Base-by-base conservation (phyloP, 2,888 invertebrate species). In the Ectemnius lituratus region DNA sequence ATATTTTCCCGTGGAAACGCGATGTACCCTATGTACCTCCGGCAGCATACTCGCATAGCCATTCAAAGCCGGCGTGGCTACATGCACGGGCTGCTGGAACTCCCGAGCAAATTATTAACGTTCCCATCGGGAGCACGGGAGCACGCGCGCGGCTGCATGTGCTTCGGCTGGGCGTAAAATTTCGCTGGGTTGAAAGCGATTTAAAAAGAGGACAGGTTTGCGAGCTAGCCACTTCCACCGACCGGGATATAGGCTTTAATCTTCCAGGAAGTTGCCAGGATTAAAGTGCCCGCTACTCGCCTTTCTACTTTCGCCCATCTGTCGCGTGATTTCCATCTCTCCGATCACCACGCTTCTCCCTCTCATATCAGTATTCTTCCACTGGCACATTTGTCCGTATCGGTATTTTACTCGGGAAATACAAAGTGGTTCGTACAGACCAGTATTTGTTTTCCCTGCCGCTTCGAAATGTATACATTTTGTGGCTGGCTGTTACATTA, bases 101-200 rank as follows among this genome's bases (percentile, higher is more conserved):
- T 63, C 67, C 13, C 70, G 67, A 72, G 60, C 79, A 68, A 81
- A 81, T 81, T 81, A 81, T 81, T 81, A 81, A 81, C 79, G 75
- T 61, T 70, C 73, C 82, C 76, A 76, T 78, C 82, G 80, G 79
- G 71, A 23, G 16, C 11, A 37, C 8, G 37, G 37, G 37, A 37
- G 37, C 37, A 8, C 37, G 37, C 37, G 37, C 37, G 8, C 58
- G 2, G 23, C 56, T 59, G 37, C 37, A 37, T 56, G 52, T 23
- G 4, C 65, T 67, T 75, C 73, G 70, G 61, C 81, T 73, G 67
- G 37, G 37, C 71, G 75, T 73, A 73, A 80, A 81, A 81, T 80
- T 73, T 62, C 67, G 23, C 57, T 6, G 64, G 67, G 70, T 75
- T 73, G 81, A 81, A 70, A 75, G 75, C 80, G 81, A 80, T 80